phyloP scores from a whole-genome alignment of 2,113 vertebrate genomes.

The Pseudonaja textilis region DNA sequence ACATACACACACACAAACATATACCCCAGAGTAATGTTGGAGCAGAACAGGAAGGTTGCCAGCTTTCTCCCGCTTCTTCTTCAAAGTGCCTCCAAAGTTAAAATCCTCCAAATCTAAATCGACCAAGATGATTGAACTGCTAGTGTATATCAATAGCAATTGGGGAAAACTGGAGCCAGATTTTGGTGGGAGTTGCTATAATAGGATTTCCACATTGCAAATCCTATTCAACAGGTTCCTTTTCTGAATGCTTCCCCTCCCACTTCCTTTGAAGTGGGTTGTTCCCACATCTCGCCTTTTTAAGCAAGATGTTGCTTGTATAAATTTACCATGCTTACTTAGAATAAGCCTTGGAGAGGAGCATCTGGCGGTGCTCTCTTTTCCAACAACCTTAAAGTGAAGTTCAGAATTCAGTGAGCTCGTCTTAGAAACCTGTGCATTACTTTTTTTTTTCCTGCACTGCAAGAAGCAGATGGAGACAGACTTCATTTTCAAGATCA shows the following conservation, averaged over 20 bases:
- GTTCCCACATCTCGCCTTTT: background rate
- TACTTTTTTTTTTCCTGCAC: background rate
- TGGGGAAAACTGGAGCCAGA: conserved; percentile 34
- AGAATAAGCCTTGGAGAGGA: background rate
- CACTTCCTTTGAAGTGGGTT: background rate
- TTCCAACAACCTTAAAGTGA: background rate
- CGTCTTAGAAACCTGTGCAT: background rate
- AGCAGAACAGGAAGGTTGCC: background rate
- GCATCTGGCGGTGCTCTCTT: background rate
- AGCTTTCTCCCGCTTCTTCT: conserved; percentile 11
- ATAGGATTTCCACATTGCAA: conserved; percentile 26
- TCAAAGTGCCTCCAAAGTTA: conserved; percentile 28
- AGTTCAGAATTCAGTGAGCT: background rate
- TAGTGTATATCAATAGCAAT: background rate
- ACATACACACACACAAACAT: background rate
- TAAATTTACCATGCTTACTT: conserved; percentile 3
- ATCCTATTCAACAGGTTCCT: conserved; percentile 24
- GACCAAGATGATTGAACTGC: background rate
- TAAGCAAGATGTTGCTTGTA: conserved; percentile 14
- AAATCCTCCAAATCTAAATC: conserved; percentile 50
- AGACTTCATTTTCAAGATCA: background rate
- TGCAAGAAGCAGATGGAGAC: background rate
- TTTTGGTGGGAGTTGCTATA: conserved; percentile 9
- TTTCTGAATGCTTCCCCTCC: background rate
- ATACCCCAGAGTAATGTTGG: background rate